These are phyloP conservation scores for Pardosa pseudoannulata DNA, from an alignment of 2,888 invertebrate species.

Conservation along the genomic window DNA sequence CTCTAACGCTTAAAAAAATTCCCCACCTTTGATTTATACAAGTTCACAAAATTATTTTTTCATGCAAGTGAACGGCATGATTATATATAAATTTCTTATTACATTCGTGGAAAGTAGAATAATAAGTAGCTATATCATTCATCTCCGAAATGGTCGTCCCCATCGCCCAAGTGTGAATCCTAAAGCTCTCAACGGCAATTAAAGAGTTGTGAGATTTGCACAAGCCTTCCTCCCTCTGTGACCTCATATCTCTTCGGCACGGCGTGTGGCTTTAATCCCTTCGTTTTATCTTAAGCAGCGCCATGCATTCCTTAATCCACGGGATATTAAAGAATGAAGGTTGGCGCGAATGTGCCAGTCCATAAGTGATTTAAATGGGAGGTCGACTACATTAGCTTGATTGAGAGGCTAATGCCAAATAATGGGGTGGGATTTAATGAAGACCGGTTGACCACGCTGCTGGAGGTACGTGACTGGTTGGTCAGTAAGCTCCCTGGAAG, in stretches of 20 bases:
- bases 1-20: too few species aligned
- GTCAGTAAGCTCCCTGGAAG: too few species aligned
- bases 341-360: not conserved
- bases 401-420: slow-evolving; percentile 7
- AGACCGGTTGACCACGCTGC: not conserved
- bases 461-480: too few species aligned
- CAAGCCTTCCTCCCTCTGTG: not conserved
- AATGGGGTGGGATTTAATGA: slow-evolving; percentile 4
- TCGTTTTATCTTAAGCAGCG: slow-evolving; percentile 17
- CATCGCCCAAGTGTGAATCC: too few species aligned
- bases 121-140: too few species aligned
- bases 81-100: too few species aligned
- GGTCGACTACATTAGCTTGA: slow-evolving; percentile 15
- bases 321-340: slow-evolving; percentile 19
- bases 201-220: not conserved
- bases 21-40: too few species aligned
- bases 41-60: too few species aligned
- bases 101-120: too few species aligned
- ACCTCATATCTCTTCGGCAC: not conserved
- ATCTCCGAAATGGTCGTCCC: too few species aligned
- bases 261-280: slow-evolving; percentile 11
- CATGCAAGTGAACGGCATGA: too few species aligned
- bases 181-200: too few species aligned
- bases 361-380: slow-evolving; percentile 22
- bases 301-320: slow-evolving; percentile 6